Evolutionary conservation across 2,888 invertebrate genomes (phyloP), one percentile per base, ranked within the genome.

Genomic region (Parochlus steinenii): DNA sequence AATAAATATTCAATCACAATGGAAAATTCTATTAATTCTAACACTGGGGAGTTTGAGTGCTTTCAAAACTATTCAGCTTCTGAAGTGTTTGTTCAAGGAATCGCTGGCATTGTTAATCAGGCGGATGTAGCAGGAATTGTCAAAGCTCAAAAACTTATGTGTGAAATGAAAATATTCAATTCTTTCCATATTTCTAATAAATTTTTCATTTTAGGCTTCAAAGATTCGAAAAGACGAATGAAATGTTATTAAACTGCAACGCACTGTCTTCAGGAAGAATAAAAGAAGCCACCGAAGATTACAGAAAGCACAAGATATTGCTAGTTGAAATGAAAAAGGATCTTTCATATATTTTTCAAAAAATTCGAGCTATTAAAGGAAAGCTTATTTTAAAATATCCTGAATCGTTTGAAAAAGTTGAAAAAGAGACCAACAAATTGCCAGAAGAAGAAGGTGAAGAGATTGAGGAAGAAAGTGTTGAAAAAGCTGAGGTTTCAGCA

Each of bases 221-320:
- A 49, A 69, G 95, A 37, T 98, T 95, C 62, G 97, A 97, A 53
- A 97, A 97, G 58, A 97, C 97, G 1, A 98, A 97, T 51, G 97
- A 98, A 63, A 98, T 97, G 97, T 62, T 98, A 19, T 78, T 87
- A 7, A 97, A 95, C 55, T 95, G 95, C 54, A 93, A 93, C 56
- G 81, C 86, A 12, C 58, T 98, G n/a, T 89, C 93, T 2, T 76
- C 82, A 3, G 78, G 78, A 42, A 70, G 97, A 8, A 69, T 89
- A 35, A 82, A 87, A 49, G 74, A 73, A 14, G 89, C 92, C 1
- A 76, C 74, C 6, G 72, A 73, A 1, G 93, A 97, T 51, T 90
- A 95, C 48, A 86, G 82, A 49, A 80, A 79, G 45, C 92, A 95
- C 52, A 87, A 87, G 0, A 76, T 78, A 40, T 63, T 89, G 3